A percentile compares a stretch with the other conserved stretches of the same genome.
These are phyloP conservation scores for Falco punctatus DNA, from an alignment of 2,113 vertebrate genomes.

Conservation along the genomic window DNA sequence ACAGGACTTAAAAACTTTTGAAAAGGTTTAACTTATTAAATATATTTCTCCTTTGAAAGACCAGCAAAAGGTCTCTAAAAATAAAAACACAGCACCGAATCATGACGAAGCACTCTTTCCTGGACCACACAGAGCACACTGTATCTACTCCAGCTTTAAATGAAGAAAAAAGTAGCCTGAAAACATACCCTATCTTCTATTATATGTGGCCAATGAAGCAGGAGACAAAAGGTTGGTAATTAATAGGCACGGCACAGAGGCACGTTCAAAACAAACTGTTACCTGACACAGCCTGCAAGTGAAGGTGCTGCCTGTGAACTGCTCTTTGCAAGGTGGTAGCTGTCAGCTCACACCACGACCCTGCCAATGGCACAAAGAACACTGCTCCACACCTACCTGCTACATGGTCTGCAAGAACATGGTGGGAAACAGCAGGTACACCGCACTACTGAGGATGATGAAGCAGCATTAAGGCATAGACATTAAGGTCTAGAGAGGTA, in stretches of 20 bases:
- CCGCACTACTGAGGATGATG: background rate
- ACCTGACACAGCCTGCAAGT: no score
- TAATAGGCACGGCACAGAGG: background rate
- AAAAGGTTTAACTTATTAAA: background rate
- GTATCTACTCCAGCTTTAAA: background rate
- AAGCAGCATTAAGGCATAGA: background rate
- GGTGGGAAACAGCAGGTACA: rapidly evolving
- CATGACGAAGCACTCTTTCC: background rate
- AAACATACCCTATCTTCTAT: background rate
- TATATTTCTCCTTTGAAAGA: background rate
- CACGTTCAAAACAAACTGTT: background rate
- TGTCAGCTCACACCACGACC: background rate
- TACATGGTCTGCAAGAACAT: background rate
- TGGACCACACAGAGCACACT: background rate
- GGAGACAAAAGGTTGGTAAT: background rate
- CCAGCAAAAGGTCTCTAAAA: background rate
- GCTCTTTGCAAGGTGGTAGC: background rate
- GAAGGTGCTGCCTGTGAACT: background rate
- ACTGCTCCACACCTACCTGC: background rate
- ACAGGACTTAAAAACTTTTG: background rate
- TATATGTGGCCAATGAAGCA: background rate
- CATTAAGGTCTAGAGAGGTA: no score
- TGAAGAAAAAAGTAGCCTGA: background rate
- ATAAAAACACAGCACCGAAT: background rate
- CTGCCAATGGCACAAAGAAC: background rate